Conservation (phyloP, 2,113 vertebrate species). For the Rhegmatorhina hoffmannsi region DNA sequence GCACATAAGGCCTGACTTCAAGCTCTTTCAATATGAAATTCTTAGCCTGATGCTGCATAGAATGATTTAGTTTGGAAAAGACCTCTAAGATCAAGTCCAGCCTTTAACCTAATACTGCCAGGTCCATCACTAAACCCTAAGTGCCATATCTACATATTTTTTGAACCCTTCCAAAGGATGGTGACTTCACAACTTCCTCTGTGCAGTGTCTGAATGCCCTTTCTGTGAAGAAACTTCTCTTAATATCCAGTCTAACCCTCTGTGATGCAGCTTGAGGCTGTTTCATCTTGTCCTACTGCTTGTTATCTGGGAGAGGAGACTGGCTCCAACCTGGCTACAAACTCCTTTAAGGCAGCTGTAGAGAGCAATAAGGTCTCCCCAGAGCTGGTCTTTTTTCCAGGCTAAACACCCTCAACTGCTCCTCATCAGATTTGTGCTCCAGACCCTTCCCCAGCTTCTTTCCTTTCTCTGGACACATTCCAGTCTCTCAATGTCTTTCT, state of each 20-base stretch:
- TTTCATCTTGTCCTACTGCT: too few species aligned
- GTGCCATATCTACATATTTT: neutral
- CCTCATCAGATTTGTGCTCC: neutral
- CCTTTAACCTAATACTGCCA: neutral
- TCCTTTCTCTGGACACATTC: neutral
- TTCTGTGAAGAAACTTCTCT: neutral
- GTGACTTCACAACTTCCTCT: neutral
- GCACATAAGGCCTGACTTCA: fast-evolving
- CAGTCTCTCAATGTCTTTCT: neutral
- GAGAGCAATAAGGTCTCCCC: neutral
- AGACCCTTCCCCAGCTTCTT: neutral
- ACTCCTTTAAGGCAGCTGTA: neutral
- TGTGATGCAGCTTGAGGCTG: neutral
- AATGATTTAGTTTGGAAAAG: neutral
- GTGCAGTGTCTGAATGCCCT: neutral
- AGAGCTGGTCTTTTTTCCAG: neutral
- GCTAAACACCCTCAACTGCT: neutral
- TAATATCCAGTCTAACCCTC: neutral
- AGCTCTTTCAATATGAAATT: neutral
- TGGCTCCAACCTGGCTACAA: neutral
- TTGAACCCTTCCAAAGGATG: neutral
- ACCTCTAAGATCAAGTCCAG: neutral
- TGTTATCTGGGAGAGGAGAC: neutral
- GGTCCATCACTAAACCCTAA: neutral
- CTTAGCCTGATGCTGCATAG: neutral